Evolutionary conservation across 2,888 invertebrate species (phyloP).

Genomic region (Tenthredo livida): DNA sequence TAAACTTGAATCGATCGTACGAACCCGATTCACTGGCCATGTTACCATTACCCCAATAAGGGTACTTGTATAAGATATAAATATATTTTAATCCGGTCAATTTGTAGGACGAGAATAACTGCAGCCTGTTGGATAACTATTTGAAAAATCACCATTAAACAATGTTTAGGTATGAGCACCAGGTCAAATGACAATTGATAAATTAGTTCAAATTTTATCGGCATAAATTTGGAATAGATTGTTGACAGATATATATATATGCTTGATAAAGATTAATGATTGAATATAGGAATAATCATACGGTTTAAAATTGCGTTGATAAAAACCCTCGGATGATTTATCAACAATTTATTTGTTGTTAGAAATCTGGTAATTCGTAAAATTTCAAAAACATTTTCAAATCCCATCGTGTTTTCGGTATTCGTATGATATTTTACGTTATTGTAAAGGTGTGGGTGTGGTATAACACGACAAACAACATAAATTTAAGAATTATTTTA

Average conservation of each 20-base stretch:
- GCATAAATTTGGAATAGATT: not conserved
- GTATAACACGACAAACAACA: constrained; percentile 64
- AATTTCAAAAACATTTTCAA: not conserved
- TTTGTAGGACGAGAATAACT: not conserved
- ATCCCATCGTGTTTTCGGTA: not conserved
- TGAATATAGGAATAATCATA: not conserved
- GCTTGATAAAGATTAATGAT: not conserved
- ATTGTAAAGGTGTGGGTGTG: constrained; percentile 6
- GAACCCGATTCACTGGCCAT: constrained; percentile 7
- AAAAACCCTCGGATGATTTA: not conserved
- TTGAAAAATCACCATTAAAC: not conserved
- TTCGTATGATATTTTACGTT: not conserved
- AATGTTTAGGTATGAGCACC: not conserved
- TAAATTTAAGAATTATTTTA: constrained; percentile 69
- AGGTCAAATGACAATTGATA: not conserved
- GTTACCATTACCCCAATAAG: not conserved
- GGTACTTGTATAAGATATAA: not conserved
- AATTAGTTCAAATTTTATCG: not conserved
- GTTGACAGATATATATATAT: not conserved
- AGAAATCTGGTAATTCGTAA: not conserved
- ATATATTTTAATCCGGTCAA: not conserved
- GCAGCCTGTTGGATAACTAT: not conserved
- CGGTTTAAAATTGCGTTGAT: not conserved
- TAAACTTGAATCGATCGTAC: constrained; percentile 33
- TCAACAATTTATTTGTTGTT: not conserved